Evolutionary conservation across 2,888 invertebrate species (phyloP), one percentile per base, ranked within the genome.

Genomic region (Oligia fasciuncula): DNA sequence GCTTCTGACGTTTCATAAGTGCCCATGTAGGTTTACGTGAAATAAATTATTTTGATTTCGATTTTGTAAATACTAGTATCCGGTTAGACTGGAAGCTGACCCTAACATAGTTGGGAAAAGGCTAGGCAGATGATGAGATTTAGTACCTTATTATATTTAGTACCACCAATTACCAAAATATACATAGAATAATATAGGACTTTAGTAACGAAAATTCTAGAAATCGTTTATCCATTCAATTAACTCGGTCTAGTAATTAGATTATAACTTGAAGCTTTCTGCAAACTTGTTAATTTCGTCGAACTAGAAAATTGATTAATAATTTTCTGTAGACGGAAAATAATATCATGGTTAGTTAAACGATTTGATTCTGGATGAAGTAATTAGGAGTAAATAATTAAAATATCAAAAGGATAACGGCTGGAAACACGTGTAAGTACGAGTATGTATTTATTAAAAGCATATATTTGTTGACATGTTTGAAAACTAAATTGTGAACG

Each of bases 251-350:
- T 65, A 60, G 43, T 84, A 79, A 81, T 84, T 73, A 23, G 54
- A 81, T 79, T 84, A 62, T 14, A 72, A 51, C 60, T 83, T 57
- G 54, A 57, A 77, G 71, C 66, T 79, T 72, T 84, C 60, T 60
- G 46, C 49, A 65, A 73, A 73, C 69, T 84, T 70, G 80, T 73
- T 84, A 84, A 72, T 81, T 79, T 80, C 43, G 65, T 84, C 57
- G 43, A 69, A 73, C 68, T 73, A 73, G 43, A 81, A 77, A 81
- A 83, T 83, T 83, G 51, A 84, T 79, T 69, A 60, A 60, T 79
- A 77, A 70, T 84, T 66, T 11, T 79, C 57, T 78, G 65, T 73
- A 46, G 60, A 84, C 51, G n/a, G 68, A 69, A 84, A 82, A 69
- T 80, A 62, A 80, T 80, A 65, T 51, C 69, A 73, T 62, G 72